A percentile compares a stretch with the other conserved stretches of the same genome.
Evolutionary conservation across 2,888 invertebrate species (phyloP).

Genomic region (Chrysina gloriosa): DNA sequence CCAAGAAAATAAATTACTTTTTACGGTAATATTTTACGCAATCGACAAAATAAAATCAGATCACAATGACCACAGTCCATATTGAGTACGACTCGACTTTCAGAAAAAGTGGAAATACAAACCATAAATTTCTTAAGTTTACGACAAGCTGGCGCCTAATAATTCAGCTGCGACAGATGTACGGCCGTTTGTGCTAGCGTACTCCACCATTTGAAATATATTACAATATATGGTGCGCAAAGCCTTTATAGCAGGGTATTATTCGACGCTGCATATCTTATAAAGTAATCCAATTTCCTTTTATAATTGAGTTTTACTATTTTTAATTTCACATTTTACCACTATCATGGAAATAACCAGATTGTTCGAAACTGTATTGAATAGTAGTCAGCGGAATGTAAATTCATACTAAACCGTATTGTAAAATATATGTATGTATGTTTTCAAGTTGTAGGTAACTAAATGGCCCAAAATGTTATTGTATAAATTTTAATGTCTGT

Average conservation of each 20-base stretch:
- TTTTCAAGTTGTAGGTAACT: no score
- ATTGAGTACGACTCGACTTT: not conserved
- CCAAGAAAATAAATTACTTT: no score
- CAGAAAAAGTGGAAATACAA: slow-evolving; percentile 30
- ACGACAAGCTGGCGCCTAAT: slow-evolving; percentile 27
- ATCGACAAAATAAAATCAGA: not conserved
- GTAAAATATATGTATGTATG: no score
- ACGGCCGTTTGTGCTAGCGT: not conserved
- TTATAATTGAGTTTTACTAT: not conserved
- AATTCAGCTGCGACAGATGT: slow-evolving; percentile 17
- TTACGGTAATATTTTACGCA: no score
- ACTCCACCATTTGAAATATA: not conserved
- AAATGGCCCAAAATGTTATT: no score
- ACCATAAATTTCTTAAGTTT: slow-evolving; percentile 23
- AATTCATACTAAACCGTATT: no score
- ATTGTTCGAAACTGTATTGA: not conserved
- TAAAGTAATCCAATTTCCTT: not conserved
- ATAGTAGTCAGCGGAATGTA: no score
- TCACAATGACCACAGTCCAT: not conserved
- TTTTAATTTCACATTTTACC: not conserved
- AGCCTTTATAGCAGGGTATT: not conserved
- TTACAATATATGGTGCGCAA: not conserved
- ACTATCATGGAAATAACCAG: no score
- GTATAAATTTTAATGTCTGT: no score
- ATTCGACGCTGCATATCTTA: not conserved